Evolutionary conservation across 2,888 invertebrate species (phyloP).

Genomic region (Melangyna quadrimaculata): DNA sequence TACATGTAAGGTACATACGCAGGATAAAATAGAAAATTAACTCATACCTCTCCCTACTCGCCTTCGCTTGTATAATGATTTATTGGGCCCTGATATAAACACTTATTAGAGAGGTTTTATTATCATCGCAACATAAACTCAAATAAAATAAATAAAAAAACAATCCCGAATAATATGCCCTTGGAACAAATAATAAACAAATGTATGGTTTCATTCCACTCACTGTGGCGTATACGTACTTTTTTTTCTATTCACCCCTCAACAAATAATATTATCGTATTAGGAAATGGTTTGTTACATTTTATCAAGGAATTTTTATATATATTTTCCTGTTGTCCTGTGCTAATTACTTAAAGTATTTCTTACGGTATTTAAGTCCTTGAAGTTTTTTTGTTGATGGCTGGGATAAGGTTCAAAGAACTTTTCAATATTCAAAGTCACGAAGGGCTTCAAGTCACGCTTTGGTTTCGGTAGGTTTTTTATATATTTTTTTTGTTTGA

Average conservation of each 20-base stretch:
- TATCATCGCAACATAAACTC: not conserved
- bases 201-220: not conserved
- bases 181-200: no score
- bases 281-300: not conserved
- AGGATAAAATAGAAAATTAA: not conserved
- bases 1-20: not conserved
- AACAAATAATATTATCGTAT: not conserved
- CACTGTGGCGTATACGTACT: slow-evolving; percentile 16
- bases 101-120: not conserved
- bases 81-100: not conserved
- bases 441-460: slow-evolving; percentile 7
- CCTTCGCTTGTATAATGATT: not conserved
- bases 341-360: slow-evolving; percentile 2
- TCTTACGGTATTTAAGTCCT: not conserved
- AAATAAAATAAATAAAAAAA: not conserved
- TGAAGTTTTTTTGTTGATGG: not conserved
- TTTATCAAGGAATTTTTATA: not conserved
- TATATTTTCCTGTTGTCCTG: not conserved
- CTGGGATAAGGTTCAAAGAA: not conserved
- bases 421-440: slow-evolving; percentile 4
- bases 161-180: not conserved
- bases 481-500: not conserved
- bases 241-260: not conserved
- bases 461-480: not conserved
- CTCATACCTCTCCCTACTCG: no score